Percentiles rank a stretch among this genome's conserved stretches.
These are phyloP conservation scores for Typhlomys cinereus DNA, from an alignment of 2,113 vertebrate genomes.

Conservation along the genomic window DNA sequence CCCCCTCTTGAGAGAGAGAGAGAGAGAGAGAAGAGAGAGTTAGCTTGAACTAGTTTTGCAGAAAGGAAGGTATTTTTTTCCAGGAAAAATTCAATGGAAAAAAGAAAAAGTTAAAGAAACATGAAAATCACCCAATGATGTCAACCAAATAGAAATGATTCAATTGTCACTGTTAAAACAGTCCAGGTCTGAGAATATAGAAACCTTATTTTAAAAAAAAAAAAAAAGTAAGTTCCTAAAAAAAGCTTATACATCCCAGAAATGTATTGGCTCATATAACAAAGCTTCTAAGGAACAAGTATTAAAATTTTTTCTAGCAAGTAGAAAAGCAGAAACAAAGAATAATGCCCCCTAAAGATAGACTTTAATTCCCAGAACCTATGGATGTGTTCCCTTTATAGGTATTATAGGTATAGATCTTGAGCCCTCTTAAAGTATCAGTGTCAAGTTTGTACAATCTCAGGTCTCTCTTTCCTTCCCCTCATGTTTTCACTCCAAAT, in stretches of 20 bases:
- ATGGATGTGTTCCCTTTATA: not conserved
- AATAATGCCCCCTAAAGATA: not conserved
- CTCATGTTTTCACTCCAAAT: not conserved
- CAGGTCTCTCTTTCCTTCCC: not conserved
- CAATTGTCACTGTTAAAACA: no score
- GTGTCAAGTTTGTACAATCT: not conserved
- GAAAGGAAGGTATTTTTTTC: not conserved
- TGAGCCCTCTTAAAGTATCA: no score
- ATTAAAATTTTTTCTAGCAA: not conserved
- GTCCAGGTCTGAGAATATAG: not conserved
- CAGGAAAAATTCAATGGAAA: not conserved
- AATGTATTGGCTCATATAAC: not conserved
- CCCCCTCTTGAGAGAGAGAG: no score
- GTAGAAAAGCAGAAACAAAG: not conserved
- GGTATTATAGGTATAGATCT: not conserved
- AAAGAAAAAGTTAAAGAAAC: not conserved
- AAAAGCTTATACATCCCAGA: not conserved
- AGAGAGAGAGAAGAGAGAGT: no score
- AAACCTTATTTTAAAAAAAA: no score
- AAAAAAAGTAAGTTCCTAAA: conserved; percentile 10
- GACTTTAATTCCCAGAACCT: not conserved
- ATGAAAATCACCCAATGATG: not conserved
- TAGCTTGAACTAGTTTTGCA: not conserved
- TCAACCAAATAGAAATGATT: conserved; percentile 2
- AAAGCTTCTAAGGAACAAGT: not conserved